phyloP scores from a whole-genome alignment of 2,113 vertebrate species.

The Rhineura floridana region DNA sequence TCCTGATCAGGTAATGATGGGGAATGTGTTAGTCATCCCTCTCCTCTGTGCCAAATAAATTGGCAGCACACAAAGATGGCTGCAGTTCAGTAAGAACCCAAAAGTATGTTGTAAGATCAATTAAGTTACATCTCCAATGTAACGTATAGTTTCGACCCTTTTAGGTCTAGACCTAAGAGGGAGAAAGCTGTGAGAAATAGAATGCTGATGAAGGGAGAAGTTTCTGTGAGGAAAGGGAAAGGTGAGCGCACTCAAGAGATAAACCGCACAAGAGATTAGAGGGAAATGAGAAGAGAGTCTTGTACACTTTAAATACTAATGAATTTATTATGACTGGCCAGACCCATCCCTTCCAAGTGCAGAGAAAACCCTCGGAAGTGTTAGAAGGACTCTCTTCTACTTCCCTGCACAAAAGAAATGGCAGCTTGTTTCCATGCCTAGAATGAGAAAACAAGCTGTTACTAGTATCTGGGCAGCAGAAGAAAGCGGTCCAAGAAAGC shows the following conservation, averaged over 20 bases:
- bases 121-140: background rate
- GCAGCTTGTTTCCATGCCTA: background rate
- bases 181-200: too few relatives aligned
- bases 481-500: background rate
- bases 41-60: background rate
- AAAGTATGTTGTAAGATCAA: background rate
- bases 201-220: background rate
- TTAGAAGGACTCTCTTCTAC: background rate
- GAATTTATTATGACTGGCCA: too few relatives aligned
- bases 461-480: background rate
- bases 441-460: background rate
- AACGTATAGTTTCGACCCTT: background rate
- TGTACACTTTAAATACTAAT: too few relatives aligned
- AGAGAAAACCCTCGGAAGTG: background rate
- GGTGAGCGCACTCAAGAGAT: too few relatives aligned
- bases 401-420: background rate
- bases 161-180: background rate
- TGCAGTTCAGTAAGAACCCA: too few relatives aligned
- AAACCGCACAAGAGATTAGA: too few relatives aligned
- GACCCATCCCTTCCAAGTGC: too few relatives aligned
- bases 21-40: background rate
- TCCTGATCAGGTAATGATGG: background rate
- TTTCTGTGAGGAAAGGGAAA: too few relatives aligned
- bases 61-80: background rate
- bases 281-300: too few relatives aligned